These are phyloP conservation scores for Lepilemur septentrionalis DNA, from an alignment of 2,797 vertebrate species.

Conservation along the genomic window DNA sequence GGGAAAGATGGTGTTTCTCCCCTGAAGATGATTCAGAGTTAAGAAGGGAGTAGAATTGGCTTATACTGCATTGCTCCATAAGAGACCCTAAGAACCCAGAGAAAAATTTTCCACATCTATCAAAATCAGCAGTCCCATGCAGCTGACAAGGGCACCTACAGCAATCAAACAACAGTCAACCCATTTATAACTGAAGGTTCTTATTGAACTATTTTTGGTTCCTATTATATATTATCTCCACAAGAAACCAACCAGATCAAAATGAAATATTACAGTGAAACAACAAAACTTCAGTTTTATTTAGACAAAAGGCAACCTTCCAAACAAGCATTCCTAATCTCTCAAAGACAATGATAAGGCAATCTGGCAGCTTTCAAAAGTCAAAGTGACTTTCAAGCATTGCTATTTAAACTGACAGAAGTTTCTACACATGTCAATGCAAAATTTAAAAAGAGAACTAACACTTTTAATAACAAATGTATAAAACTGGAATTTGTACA, in stretches of 20 bases:
- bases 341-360: slow-evolving; percentile 58
- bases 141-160: not conserved
- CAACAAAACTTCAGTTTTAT: slow-evolving; percentile 57
- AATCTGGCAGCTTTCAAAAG: slow-evolving; percentile 39
- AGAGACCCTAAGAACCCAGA: not conserved
- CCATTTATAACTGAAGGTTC: not conserved
- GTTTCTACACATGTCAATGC: slow-evolving; percentile 38
- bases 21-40: not conserved
- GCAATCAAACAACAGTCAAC: not conserved
- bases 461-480: not conserved
- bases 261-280: slow-evolving; percentile 54
- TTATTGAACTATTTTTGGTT: slow-evolving; percentile 59
- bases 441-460: not conserved
- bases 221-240: slow-evolving; percentile 41
- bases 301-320: slow-evolving; percentile 41
- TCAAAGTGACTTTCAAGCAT: slow-evolving; percentile 52
- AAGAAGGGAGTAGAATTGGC: not conserved
- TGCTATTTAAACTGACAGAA: not conserved
- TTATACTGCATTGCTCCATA: not conserved
- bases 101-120: not conserved
- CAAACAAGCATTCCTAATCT: slow-evolving; percentile 49
- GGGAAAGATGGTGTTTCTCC: not conserved
- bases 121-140: not conserved
- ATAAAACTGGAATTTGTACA: not conserved
- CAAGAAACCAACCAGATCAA: slow-evolving; percentile 43